A percentile compares a stretch with the other conserved stretches of the same genome.
Conservation (phyloP, 2,888 invertebrate genomes). For the Diogma glabrata region DNA sequence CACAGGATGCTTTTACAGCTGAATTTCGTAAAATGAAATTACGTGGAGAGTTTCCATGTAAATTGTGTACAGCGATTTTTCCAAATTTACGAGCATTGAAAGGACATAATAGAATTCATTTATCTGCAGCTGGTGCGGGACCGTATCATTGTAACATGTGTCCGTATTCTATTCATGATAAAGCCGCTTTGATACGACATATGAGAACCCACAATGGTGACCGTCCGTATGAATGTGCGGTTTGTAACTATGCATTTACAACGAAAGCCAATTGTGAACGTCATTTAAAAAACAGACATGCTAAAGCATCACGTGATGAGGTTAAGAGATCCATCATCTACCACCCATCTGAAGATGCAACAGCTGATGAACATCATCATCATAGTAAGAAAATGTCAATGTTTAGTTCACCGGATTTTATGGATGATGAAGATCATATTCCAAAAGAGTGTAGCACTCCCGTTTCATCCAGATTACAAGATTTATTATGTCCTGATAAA, state of each 20-base stretch:
- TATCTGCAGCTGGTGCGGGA: slow-evolving; percentile 61
- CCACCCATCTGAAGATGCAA: slow-evolving; percentile 75
- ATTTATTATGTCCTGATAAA: slow-evolving; percentile 39
- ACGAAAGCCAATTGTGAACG: slow-evolving; percentile 96
- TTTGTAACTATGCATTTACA: slow-evolving; percentile 95
- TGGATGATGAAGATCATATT: slow-evolving; percentile 32
- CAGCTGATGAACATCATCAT: slow-evolving; percentile 52
- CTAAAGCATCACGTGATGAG: slow-evolving; percentile 74
- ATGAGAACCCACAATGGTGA: slow-evolving; percentile 93
- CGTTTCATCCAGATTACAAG: slow-evolving; percentile 39
- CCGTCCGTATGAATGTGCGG: slow-evolving; percentile 83
- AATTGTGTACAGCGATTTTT: slow-evolving; percentile 77
- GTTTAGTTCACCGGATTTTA: slow-evolving; percentile 42
- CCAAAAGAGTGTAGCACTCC: slow-evolving; percentile 34
- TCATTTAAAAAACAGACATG: slow-evolving; percentile 83
- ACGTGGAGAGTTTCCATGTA: slow-evolving; percentile 81
- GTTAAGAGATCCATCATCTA: slow-evolving; percentile 80
- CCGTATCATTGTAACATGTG: slow-evolving; percentile 92
- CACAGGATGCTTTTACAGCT: slow-evolving; percentile 71
- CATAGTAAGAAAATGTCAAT: slow-evolving; percentile 42
- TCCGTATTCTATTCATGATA: slow-evolving; percentile 70
- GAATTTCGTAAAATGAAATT: slow-evolving; percentile 83
- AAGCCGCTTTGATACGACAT: slow-evolving; percentile 81
- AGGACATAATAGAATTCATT: slow-evolving; percentile 79
- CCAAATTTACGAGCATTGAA: slow-evolving; percentile 82